phyloP scores from a whole-genome alignment of 2,888 invertebrate genomes.

The Drosophila antonietae region DNA sequence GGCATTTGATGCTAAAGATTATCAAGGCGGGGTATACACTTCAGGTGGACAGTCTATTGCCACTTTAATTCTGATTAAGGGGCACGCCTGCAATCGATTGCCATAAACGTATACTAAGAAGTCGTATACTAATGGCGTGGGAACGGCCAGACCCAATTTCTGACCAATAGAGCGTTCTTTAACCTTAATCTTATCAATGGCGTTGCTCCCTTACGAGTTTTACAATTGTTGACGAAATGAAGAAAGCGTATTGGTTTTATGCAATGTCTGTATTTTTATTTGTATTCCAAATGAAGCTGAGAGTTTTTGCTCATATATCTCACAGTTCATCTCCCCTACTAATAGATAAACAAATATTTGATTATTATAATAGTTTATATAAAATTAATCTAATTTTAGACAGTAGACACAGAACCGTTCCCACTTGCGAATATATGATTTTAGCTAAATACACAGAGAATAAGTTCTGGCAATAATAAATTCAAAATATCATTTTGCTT shows the following conservation, averaged over 20 bases:
- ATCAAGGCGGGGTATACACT: constrained; percentile 16
- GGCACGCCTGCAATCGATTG: constrained; percentile 6
- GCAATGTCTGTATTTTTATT: not conserved
- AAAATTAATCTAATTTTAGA: no score
- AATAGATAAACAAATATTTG: no score
- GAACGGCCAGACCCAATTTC: constrained; percentile 11
- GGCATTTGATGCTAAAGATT: constrained; percentile 18
- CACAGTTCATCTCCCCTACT: no score
- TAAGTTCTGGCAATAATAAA: constrained; percentile 20
- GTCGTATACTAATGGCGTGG: constrained; percentile 30
- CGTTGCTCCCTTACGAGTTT: not conserved
- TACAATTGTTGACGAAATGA: not conserved
- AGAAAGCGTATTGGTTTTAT: not conserved
- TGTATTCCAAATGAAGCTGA: not conserved
- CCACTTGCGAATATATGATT: not conserved
- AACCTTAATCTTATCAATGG: constrained; percentile 27
- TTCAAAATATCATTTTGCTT: not conserved
- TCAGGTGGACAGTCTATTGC: constrained; percentile 14
- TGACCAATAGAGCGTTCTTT: not conserved
- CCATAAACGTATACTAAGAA: not conserved
- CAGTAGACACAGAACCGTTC: not conserved
- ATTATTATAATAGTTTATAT: no score
- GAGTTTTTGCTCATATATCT: not conserved
- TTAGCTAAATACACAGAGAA: not conserved
- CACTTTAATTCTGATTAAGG: constrained; percentile 13